Percentiles rank a stretch among this genome's conserved stretches.
Evolutionary conservation across 2,888 invertebrate genomes (phyloP).

Genomic region (Tromatobia lineatoria): DNA sequence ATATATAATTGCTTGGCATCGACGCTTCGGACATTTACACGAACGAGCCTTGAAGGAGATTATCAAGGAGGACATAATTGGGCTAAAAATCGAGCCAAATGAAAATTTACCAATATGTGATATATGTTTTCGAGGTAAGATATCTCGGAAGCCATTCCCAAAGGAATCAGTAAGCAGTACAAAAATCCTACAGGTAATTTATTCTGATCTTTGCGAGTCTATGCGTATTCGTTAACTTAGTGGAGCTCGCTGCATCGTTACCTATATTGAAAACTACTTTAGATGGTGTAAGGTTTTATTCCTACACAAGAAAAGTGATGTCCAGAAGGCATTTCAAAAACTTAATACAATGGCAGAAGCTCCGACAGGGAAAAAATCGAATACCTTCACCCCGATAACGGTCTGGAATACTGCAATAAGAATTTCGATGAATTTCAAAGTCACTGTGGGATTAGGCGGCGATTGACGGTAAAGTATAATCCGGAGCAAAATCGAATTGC

Average conservation of each 20-base stretch:
- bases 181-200: constrained; percentile 67
- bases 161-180: neutral
- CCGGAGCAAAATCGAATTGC: constrained; percentile 47
- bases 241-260: constrained; percentile 49
- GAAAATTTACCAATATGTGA: constrained; percentile 22
- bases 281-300: constrained; percentile 67
- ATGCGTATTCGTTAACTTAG: constrained; percentile 26
- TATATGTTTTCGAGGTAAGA: constrained; percentile 25
- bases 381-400: constrained; percentile 37
- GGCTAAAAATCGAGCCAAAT: constrained; percentile 4
- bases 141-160: neutral
- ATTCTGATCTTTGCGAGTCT: constrained; percentile 71
- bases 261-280: constrained; percentile 66
- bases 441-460: constrained; percentile 22
- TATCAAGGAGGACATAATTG: neutral
- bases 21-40: constrained; percentile 38
- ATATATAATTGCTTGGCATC: constrained; percentile 24
- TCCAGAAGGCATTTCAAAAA: constrained; percentile 10
- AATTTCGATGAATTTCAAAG: constrained; percentile 25
- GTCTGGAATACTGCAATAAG: constrained; percentile 24
- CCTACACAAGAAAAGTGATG: constrained; percentile 36
- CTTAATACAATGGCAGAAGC: constrained; percentile 64
- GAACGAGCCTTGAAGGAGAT: constrained; percentile 16
- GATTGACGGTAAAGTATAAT: constrained; percentile 27
- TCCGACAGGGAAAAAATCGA: constrained; percentile 55